phyloP scores from a whole-genome alignment of 2,888 invertebrate genomes.

The Epiblema foenella region DNA sequence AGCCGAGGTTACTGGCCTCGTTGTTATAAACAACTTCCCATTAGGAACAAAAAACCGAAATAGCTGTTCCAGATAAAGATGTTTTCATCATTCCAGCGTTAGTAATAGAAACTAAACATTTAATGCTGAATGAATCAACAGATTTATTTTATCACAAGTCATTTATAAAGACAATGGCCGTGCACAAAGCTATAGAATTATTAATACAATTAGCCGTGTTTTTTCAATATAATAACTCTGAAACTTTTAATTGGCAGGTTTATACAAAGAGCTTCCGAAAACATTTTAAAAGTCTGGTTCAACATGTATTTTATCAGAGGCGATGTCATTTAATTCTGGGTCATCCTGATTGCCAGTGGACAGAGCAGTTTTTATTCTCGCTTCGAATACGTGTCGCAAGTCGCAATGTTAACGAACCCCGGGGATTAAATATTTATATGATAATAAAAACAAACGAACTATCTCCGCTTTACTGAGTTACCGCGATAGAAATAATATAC shows the following conservation, averaged over 20 bases:
- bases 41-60: constrained; percentile 59
- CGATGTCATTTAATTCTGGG: constrained; percentile 39
- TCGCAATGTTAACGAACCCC: constrained; percentile 16
- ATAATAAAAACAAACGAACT: neutral
- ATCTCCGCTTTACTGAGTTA: neutral
- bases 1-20: constrained; percentile 60
- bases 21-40: constrained; percentile 62
- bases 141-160: constrained; percentile 2
- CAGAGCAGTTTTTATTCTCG: constrained; percentile 29
- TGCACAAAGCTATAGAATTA: constrained; percentile 23
- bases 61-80: constrained; percentile 56
- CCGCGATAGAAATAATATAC: neutral
- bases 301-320: constrained; percentile 43
- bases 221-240: neutral
- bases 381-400: constrained; percentile 18
- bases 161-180: neutral
- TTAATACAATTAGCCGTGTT: constrained; percentile 52
- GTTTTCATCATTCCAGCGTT: constrained; percentile 27
- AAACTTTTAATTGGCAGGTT: constrained; percentile 13
- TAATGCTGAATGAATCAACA: constrained; percentile 10
- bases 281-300: constrained; percentile 25
- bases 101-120: constrained; percentile 25
- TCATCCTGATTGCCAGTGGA: constrained; percentile 36
- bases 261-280: constrained; percentile 18
- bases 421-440: constrained; percentile 26